phyloP scores from a whole-genome alignment of 2,113 vertebrate species.

The Gallinago media region DNA sequence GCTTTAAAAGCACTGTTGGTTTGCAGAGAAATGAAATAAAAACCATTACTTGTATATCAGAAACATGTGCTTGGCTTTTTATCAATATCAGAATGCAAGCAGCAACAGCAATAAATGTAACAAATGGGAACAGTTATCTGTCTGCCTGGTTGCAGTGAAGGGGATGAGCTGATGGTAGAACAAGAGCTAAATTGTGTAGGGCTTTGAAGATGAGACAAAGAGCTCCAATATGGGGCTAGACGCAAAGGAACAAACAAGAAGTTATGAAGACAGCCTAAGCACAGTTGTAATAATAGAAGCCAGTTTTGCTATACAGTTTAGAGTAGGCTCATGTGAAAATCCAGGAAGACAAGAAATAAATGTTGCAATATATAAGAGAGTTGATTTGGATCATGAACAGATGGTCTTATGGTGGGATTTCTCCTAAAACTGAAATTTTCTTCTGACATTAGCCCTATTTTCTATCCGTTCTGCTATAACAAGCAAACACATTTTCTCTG shows the following conservation, averaged over 20 bases:
- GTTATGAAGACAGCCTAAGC: neutral
- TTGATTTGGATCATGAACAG: neutral
- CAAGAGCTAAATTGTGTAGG: neutral
- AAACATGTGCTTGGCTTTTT: neutral
- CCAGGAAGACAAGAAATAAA: neutral
- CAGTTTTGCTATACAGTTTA: neutral
- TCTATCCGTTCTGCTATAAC: neutral
- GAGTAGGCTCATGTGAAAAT: neutral
- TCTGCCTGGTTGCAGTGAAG: neutral
- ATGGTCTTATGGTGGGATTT: neutral
- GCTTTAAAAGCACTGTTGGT: conserved; percentile 80
- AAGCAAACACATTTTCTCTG: neutral
- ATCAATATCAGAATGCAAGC: neutral
- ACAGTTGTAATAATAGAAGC: neutral
- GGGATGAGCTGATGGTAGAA: neutral
- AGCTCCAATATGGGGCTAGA: neutral
- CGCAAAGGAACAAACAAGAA: neutral
- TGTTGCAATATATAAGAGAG: neutral
- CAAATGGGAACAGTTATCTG: neutral
- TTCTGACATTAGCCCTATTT: conserved; percentile 5
- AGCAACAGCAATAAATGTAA: neutral
- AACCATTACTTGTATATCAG: neutral
- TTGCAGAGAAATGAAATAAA: conserved; percentile 34
- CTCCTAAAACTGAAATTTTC: conserved; percentile 6
- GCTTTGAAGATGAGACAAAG: conserved; percentile 10